A percentile compares a stretch with the other conserved stretches of the same genome.
Conservation (phyloP, 1,140 invertebrate species). For the Copidosoma floridanum region DNA sequence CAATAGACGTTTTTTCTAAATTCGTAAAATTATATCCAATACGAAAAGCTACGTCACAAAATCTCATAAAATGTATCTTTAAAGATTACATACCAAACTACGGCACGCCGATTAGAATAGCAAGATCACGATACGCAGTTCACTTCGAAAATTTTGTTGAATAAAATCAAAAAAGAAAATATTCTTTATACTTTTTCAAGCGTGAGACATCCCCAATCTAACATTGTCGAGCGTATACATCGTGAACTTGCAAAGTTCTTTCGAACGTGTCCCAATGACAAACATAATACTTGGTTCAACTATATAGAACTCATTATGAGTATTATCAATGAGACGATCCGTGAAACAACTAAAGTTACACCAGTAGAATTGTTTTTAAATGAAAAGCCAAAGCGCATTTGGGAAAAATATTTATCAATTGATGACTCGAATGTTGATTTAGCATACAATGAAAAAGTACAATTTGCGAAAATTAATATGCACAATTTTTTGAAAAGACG, state of each 20-base stretch:
- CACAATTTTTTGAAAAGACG: background rate
- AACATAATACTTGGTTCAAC: background rate
- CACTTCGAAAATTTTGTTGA: background rate
- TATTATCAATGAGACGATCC: background rate
- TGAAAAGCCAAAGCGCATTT: no score
- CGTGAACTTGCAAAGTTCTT: background rate
- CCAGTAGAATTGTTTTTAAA: no score
- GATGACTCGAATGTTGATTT: no score
- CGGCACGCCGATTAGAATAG: constrained; percentile 9
- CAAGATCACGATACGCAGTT: background rate
- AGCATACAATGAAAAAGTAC: no score
- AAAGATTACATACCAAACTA: constrained; percentile 21
- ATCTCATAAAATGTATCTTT: constrained; percentile 5
- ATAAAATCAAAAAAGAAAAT: background rate
- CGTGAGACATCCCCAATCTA: background rate
- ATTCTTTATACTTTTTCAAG: background rate
- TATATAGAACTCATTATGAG: background rate
- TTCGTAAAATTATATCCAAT: constrained; percentile 48
- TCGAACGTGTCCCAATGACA: background rate
- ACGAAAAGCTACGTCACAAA: constrained; percentile 35
- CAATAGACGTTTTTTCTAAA: constrained; percentile 50
- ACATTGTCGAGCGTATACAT: background rate
- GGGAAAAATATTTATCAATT: no score
- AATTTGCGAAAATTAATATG: no score
- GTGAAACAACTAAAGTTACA: no score